Evolutionary conservation across 2,113 vertebrate species (phyloP).

Genomic region (Archocentrus centrarchus): DNA sequence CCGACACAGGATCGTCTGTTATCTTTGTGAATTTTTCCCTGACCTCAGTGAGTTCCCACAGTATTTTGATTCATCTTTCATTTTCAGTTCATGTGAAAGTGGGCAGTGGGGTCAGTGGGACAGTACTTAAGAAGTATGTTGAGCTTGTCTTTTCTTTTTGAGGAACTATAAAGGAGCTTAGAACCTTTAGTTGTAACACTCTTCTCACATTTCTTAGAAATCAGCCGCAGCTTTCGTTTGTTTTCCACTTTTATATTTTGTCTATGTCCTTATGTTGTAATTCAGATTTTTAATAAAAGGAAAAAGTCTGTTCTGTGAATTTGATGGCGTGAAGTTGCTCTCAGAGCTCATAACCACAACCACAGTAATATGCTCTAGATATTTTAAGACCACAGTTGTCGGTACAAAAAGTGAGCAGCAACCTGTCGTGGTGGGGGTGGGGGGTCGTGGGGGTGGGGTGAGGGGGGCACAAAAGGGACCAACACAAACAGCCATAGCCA

Average conservation of each 20-base stretch:
- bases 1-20: not conserved
- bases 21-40: not conserved
- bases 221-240: not conserved
- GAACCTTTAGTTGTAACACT: not conserved
- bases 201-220: not conserved
- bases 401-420: conserved; percentile 2
- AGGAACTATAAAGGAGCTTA: not conserved
- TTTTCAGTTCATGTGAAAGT: not conserved
- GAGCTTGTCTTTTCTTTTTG: not conserved
- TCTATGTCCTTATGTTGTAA: conserved; percentile 21
- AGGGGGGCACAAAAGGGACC: not conserved
- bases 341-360: conserved; percentile 9
- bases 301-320: not conserved
- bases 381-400: conserved; percentile 37
- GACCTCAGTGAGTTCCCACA: not conserved
- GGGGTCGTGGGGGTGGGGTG: too few relatives aligned
- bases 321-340: not conserved
- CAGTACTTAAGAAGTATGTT: not conserved
- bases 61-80: not conserved
- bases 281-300: conserved; percentile 64
- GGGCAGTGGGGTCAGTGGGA: not conserved
- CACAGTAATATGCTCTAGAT: conserved; percentile 20
- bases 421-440: not conserved
- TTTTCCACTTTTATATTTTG: conserved; percentile 53
- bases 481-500: not conserved